phyloP scores from a whole-genome alignment of 1,140 invertebrate species.

The Saccostrea glomerata region DNA sequence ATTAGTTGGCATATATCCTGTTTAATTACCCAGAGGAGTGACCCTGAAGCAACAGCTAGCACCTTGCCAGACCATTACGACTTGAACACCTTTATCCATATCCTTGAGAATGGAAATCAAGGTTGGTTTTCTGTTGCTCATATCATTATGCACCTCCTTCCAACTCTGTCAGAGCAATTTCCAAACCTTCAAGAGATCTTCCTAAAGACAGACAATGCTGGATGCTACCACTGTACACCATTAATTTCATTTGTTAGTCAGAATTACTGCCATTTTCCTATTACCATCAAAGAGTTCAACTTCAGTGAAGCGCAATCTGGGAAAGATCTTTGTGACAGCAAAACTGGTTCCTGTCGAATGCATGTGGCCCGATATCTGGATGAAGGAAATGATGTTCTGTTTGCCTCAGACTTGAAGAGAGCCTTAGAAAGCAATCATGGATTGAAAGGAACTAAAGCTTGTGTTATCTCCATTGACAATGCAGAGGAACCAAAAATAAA shows the following conservation, averaged over 20 bases:
- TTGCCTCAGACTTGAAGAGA: conserved; percentile 39
- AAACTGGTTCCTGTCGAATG: conserved; percentile 27
- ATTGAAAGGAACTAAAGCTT: not conserved
- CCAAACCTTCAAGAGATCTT: not conserved
- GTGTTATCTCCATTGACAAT: conserved; percentile 28
- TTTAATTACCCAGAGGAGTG: too few species aligned
- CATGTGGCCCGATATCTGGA: conserved; percentile 38
- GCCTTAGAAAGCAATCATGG: conserved; percentile 32
- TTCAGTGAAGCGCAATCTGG: not conserved
- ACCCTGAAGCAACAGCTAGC: too few species aligned
- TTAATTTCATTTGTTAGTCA: not conserved
- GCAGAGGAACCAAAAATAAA: conserved; percentile 25
- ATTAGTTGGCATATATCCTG: too few species aligned
- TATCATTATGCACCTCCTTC: too few species aligned
- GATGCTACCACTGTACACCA: conserved; percentile 6
- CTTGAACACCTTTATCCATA: conserved; percentile 32
- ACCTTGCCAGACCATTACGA: not conserved
- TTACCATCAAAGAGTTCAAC: not conserved
- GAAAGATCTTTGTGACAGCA: conserved; percentile 42
- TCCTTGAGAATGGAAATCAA: conserved; percentile 40
- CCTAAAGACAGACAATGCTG: conserved; percentile 47
- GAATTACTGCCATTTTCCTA: conserved; percentile 4
- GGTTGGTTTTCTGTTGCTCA: conserved; percentile 30
- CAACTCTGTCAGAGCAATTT: too few species aligned
- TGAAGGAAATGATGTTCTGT: conserved; percentile 42